Evolutionary conservation across 2,888 invertebrate species (phyloP), one percentile per base, ranked within the genome.

Genomic region (Allolobophora icterica): DNA sequence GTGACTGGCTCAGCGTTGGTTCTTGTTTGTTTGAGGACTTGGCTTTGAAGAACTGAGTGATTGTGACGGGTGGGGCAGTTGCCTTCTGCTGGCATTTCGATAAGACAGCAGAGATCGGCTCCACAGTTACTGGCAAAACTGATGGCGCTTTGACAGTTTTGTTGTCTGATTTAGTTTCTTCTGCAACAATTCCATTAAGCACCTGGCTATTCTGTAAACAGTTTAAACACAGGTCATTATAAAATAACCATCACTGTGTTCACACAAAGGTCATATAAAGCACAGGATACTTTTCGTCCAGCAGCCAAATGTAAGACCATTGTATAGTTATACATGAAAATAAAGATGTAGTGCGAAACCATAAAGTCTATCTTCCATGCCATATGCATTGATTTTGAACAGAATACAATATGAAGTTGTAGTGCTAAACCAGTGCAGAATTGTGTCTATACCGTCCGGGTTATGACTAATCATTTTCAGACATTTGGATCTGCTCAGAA

Each of bases 11-110:
- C 87, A n/a, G n/a, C 13, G 35, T 34, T 35, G 35, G 4, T 38
- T 71, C 71, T 87, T 21, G 38, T 35, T 38, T 38, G 38, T 3
- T 35, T 34, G 87, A 34, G 34, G 87, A 87, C 35, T 87, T 87
- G 21, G 87, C n/a, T 33, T 87, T 87, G 92, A 95, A 95, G 92
- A 94, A 95, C 90, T 93, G 94, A 90, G 93, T 94, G 40, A 95
- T 94, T 0, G 95, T 95, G 19, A 94, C 93, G n/a, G 94, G 94
- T 24, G 94, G 94, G 35, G 93, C 93, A 35, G 94, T 91, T 19
- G 94, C 95, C 90, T 94, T 93, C 34, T 92, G 90, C n/a, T 93
- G 91, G 89, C 92, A 93, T 91, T 93, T 94, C 0, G 92, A 89
- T 35, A 93, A 93, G 38, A 94, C 94, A 3, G 93, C 92, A 21